A percentile compares a stretch with the other conserved stretches of the same genome.
These are phyloP conservation scores for Erpobdella octoculata DNA, from an alignment of 2,888 invertebrate genomes.

Conservation along the genomic window DNA sequence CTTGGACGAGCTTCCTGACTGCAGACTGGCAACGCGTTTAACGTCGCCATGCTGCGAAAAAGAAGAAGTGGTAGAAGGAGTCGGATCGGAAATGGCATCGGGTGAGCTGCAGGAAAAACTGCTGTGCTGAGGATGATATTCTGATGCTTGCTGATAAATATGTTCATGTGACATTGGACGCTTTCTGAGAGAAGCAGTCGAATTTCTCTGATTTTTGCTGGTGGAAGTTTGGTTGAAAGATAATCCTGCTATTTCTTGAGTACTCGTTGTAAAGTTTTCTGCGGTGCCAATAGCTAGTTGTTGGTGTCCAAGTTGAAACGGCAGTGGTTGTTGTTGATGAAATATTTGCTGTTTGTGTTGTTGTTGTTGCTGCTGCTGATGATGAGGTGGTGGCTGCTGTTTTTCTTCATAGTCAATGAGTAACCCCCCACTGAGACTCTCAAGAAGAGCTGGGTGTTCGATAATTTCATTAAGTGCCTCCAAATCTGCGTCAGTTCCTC, in stretches of 20 bases:
- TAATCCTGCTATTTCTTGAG: not conserved
- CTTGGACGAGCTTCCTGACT: not conserved
- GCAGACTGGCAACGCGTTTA: too few relatives aligned
- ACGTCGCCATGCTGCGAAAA: too few relatives aligned
- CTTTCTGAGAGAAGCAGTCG: not conserved
- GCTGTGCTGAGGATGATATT: too few relatives aligned
- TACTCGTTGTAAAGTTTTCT: not conserved
- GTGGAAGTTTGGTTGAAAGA: not conserved
- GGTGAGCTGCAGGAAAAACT: not conserved
- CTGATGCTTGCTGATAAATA: not conserved
- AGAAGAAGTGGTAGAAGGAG: too few relatives aligned
- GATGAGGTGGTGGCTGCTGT: not conserved
- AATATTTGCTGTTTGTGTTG: not conserved
- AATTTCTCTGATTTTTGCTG: not conserved
- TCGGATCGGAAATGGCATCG: not conserved
- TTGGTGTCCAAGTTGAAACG: not conserved
- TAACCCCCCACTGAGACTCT: not conserved
- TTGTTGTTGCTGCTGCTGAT: conserved; percentile 15
- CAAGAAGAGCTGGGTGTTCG: conserved; percentile 21
- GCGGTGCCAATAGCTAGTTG: too few relatives aligned
- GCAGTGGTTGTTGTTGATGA: not conserved
- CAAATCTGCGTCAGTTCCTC: conserved; percentile 13
- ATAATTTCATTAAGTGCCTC: conserved; percentile 18
- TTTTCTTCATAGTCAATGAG: not conserved
- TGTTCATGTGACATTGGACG: conserved; percentile 1